A percentile compares a stretch with the other conserved stretches of the same genome.
phyloP scores from a whole-genome alignment of 2,888 invertebrate genomes.

The Cerastis leucographa region DNA sequence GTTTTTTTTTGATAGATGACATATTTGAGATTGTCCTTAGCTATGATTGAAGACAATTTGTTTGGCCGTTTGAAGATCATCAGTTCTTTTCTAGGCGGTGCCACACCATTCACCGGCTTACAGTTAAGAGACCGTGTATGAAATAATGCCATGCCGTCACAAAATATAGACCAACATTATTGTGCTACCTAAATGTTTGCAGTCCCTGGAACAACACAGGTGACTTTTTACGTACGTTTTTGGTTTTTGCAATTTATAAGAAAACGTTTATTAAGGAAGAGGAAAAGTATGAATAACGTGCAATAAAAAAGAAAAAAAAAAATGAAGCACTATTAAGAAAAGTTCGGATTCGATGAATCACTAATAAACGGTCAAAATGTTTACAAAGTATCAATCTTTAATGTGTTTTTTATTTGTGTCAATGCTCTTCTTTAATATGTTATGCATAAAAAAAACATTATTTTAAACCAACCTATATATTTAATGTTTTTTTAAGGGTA shows the following conservation, averaged over 20 bases:
- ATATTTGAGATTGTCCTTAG: neutral
- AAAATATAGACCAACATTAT: slow-evolving; percentile 59
- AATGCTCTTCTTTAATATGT: neutral
- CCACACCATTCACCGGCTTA: slow-evolving; percentile 57
- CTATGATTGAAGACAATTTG: neutral
- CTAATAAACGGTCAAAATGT: neutral
- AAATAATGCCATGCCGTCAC: slow-evolving; percentile 55
- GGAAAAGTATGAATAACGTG: neutral
- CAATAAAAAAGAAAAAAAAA: neutral
- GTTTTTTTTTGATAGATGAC: neutral
- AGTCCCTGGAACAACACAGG: slow-evolving; percentile 10
- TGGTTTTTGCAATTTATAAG: no score
- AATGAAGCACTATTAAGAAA: neutral
- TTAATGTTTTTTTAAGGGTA: neutral
- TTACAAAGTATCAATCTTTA: neutral
- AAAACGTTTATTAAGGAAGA: neutral
- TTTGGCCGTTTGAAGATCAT: accelerated
- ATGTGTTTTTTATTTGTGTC: neutral
- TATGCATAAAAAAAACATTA: neutral
- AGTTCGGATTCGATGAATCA: neutral
- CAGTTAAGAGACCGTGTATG: slow-evolving; percentile 65
- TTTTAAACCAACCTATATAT: neutral
- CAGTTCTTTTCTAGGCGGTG: neutral
- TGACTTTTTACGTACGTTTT: neutral
- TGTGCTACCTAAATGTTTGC: slow-evolving; percentile 65